phyloP scores from a whole-genome alignment of 2,888 invertebrate species.

The Luperina testacea region DNA sequence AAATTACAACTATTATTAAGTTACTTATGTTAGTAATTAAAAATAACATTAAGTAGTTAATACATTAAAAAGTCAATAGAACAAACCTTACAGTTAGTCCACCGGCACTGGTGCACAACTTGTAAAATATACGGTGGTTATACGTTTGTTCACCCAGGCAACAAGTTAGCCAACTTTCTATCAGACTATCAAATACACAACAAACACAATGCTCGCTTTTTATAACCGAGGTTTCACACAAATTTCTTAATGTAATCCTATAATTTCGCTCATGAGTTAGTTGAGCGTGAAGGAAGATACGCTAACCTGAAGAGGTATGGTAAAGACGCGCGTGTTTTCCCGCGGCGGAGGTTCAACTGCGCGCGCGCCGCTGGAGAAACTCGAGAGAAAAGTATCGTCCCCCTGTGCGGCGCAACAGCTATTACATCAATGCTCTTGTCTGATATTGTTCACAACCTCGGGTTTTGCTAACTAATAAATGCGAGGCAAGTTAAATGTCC shows the following conservation, averaged over 20 bases:
- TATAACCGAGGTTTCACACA: conserved; percentile 69
- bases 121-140: conserved; percentile 71
- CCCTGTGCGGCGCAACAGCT: conserved; percentile 74
- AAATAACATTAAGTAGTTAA: conserved; percentile 5
- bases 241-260: conserved; percentile 67
- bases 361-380: conserved; percentile 83
- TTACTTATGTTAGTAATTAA: neutral
- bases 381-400: conserved; percentile 86
- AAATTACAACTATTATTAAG: conserved; percentile 3
- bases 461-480: conserved; percentile 74
- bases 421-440: conserved; percentile 86
- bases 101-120: conserved; percentile 74
- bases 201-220: conserved; percentile 73
- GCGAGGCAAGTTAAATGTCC: conserved; percentile 67
- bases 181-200: conserved; percentile 73
- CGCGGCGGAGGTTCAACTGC: conserved; percentile 79
- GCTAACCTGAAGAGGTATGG: conserved; percentile 39
- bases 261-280: conserved; percentile 65
- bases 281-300: conserved; percentile 55
- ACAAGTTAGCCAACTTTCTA: conserved; percentile 78
- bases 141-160: conserved; percentile 74
- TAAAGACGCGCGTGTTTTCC: conserved; percentile 78
- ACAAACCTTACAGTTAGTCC: conserved; percentile 85
- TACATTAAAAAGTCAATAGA: conserved; percentile 46
- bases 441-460: conserved; percentile 72